Conservation (phyloP, 1,140 invertebrate genomes). For the Pygmarrhopalites habei region DNA sequence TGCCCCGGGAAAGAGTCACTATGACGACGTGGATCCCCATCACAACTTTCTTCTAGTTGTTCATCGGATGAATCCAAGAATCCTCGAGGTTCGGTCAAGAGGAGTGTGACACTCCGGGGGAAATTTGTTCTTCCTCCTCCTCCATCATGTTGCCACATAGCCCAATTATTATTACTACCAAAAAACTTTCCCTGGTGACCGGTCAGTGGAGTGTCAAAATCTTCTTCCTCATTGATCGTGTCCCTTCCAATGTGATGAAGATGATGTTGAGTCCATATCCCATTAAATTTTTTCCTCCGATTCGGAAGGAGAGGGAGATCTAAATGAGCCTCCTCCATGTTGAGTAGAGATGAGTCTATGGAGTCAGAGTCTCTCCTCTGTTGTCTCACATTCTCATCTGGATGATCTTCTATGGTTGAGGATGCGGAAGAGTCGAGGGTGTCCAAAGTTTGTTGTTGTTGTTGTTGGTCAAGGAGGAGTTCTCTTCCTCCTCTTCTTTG, state of each 20-base stretch:
- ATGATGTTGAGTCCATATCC: too few species aligned
- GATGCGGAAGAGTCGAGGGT: not conserved
- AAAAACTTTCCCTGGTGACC: too few species aligned
- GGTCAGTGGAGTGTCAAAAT: not conserved
- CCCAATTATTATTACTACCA: too few species aligned
- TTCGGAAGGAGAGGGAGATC: not conserved
- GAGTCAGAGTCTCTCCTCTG: not conserved
- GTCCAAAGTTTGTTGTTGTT: not conserved
- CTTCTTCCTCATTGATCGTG: too few species aligned
- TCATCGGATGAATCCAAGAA: too few species aligned
- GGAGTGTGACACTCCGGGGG: constrained; percentile 5
- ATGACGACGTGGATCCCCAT: too few species aligned
- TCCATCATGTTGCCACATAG: too few species aligned
- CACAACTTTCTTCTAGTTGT: too few species aligned
- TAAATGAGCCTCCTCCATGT: not conserved
- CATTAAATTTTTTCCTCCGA: too few species aligned
- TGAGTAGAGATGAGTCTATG: not conserved
- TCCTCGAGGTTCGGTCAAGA: not conserved
- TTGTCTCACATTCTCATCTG: not conserved
- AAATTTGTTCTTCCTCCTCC: constrained; percentile 1
- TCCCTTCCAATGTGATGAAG: too few species aligned
- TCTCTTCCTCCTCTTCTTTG: not conserved
- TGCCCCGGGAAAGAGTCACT: too few species aligned
- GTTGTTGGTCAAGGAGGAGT: not conserved
- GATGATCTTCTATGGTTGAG: not conserved